These are phyloP conservation scores for Bothrops jararaca DNA, from an alignment of 2,113 vertebrate genomes.

Conservation along the genomic window DNA sequence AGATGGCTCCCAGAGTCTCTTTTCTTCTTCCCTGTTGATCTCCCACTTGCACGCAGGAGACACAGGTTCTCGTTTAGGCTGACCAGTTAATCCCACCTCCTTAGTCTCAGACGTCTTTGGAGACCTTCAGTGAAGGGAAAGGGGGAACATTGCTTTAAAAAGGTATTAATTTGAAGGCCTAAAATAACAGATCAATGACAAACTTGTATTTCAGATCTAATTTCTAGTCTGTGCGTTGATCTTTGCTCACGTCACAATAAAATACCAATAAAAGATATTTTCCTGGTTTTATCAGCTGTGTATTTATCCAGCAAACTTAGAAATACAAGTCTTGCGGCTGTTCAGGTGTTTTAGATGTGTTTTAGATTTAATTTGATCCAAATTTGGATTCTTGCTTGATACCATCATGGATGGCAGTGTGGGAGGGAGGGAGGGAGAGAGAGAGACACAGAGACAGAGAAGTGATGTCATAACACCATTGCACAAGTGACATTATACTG, in stretches of 20 bases:
- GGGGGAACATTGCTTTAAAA: background rate
- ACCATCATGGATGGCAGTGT: background rate
- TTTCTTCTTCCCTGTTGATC: background rate
- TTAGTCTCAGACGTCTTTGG: background rate
- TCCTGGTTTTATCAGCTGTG: background rate
- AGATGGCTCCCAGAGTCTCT: background rate
- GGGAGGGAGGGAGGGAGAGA: background rate
- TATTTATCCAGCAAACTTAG: background rate
- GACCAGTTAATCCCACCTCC: background rate
- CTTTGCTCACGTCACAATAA: background rate
- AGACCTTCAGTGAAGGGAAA: background rate
- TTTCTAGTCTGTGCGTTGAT: background rate
- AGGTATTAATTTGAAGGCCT: background rate
- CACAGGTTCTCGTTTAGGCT: background rate
- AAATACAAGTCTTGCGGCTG: background rate
- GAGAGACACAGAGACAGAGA: too few relatives aligned
- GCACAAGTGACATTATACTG: background rate
- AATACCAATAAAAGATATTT: background rate
- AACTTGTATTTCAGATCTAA: background rate
- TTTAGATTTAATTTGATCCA: background rate
- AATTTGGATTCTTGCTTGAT: background rate
- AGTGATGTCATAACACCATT: background rate
- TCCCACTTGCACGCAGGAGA: background rate
- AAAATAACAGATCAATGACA: background rate
- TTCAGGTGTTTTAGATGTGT: too few relatives aligned